phyloP scores from a whole-genome alignment of 2,888 invertebrate genomes.

The Drosophila mimica region DNA sequence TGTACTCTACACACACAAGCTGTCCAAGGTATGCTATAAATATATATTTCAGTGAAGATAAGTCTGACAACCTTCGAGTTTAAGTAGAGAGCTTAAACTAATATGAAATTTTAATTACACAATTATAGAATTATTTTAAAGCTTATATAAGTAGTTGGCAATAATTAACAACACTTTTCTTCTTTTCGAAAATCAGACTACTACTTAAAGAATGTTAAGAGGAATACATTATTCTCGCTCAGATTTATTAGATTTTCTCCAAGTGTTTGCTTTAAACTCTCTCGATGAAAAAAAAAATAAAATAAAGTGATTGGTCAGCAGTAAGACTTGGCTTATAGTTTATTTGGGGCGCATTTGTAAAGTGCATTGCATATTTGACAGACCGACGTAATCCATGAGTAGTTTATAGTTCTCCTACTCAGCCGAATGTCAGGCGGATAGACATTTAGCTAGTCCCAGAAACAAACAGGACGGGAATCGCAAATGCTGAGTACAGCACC shows the following conservation, averaged over 20 bases:
- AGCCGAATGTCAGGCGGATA: conserved; percentile 30
- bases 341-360: conserved; percentile 6
- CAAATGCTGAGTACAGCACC: conserved; percentile 30
- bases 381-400: conserved; percentile 40
- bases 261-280: neutral
- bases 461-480: conserved; percentile 17
- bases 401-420: conserved; percentile 36
- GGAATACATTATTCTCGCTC: neutral
- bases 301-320: conserved; percentile 9
- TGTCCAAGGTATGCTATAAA: conserved; percentile 2
- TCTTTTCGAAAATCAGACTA: neutral
- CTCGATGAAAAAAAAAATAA: no score
- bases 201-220: neutral
- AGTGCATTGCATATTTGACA: conserved; percentile 45
- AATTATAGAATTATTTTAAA: neutral
- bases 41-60: neutral
- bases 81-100: neutral
- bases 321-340: conserved; percentile 1
- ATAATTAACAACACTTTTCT: neutral
- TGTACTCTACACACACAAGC: conserved; percentile 10
- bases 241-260: neutral
- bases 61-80: neutral
- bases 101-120: neutral
- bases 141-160: neutral
- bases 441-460: conserved; percentile 17